These are phyloP conservation scores for Pandemis corylana DNA, from an alignment of 2,888 invertebrate genomes.

Conservation along the genomic window DNA sequence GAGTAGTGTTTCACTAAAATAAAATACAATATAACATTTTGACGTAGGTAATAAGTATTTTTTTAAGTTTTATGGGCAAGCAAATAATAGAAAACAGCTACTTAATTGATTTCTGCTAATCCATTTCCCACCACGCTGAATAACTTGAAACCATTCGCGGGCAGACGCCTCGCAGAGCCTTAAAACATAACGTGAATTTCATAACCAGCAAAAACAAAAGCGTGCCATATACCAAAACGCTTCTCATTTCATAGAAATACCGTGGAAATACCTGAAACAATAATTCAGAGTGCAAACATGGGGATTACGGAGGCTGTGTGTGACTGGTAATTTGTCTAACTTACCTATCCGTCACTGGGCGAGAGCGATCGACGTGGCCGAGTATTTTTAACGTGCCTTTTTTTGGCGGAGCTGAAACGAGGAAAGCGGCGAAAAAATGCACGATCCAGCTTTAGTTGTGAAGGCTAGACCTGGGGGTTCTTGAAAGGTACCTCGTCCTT, in stretches of 20 bases:
- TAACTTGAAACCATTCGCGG: too few relatives aligned
- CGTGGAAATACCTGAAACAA: constrained; percentile 39
- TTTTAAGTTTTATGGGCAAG: too few relatives aligned
- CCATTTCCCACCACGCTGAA: too few relatives aligned
- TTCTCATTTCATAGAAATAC: constrained; percentile 31
- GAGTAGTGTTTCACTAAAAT: too few relatives aligned
- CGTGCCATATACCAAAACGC: background rate
- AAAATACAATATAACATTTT: too few relatives aligned
- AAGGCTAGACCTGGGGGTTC: background rate
- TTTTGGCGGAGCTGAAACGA: constrained; percentile 5
- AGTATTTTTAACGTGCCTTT: constrained; percentile 40
- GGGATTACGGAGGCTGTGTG: constrained; percentile 42
- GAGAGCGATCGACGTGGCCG: constrained; percentile 43
- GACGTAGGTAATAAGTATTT: too few relatives aligned
- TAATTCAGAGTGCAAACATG: constrained; percentile 36
- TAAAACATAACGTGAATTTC: background rate
- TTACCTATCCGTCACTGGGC: constrained; percentile 46
- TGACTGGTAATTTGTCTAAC: constrained; percentile 48
- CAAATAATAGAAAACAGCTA: too few relatives aligned
- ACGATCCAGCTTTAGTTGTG: background rate
- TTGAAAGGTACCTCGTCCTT: background rate
- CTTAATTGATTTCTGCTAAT: too few relatives aligned
- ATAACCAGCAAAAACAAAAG: background rate
- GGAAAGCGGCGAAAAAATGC: background rate
- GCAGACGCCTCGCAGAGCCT: background rate